Evolutionary conservation across 2,888 invertebrate species (phyloP), one percentile per base, ranked within the genome.

Genomic region (Amblyjoppa proteus): DNA sequence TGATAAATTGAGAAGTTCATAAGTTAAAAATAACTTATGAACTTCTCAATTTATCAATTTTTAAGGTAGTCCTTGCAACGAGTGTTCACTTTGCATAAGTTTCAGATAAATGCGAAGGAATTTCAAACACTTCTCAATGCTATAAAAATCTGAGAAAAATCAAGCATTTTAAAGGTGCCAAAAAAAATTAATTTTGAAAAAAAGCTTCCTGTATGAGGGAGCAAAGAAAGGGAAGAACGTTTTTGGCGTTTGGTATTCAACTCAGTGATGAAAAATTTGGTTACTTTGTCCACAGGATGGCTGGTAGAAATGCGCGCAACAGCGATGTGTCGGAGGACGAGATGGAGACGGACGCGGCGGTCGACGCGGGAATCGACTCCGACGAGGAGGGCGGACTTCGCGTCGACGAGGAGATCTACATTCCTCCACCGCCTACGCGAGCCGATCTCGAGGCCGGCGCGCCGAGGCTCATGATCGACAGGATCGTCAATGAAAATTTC

Each of bases 401-500:
- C 75, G 95, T 98, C 68, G 97, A 97, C 7, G 97, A 97, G 84
- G 93, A 94, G 6, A 97, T 98, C 88, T 97, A 97, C 89, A 97
- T 98, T 89, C 98, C 98, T 0, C 97, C 97, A 0, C 96, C 97
- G 0, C 95, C 97, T 2, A 94, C 94, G 2, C 96, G 96, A 89
- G 95, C 96, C 76, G 96, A 97, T 2, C 96, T 96, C 85, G 97
- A 97, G 89, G 95, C 96, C 11, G 96, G 95, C 61, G 98, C 97
- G 0, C 97, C 98, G 0, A 96, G 99, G 25, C 94, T 99, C 64
- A 97, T 99, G 83, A 99, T 99, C 77, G 96, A 97, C 1, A 96
- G 97, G 89, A 99, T 99, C 89, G 97, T 97, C 0, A 99, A 98
- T 93, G 96, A 96, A 74, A 98, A 99, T 94, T 99, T 99, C 93